These are phyloP conservation scores for Aphelocoma californica DNA, from an alignment of 2,797 vertebrate species.

Conservation along the genomic window DNA sequence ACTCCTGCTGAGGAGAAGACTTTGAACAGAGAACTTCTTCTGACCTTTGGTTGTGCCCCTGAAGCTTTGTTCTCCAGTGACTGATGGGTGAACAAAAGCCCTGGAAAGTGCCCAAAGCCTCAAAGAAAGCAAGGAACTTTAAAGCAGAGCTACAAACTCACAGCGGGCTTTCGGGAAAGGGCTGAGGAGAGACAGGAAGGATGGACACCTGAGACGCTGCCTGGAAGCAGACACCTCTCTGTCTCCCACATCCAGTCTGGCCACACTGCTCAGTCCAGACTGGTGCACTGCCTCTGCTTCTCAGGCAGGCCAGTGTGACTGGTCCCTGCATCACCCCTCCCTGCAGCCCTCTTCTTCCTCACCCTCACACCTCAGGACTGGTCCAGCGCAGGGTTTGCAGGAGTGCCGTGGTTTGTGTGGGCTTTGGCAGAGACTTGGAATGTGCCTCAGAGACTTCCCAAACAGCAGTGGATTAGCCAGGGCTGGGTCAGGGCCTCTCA, in stretches of 20 bases:
- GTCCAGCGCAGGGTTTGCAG: background rate
- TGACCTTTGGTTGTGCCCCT: background rate
- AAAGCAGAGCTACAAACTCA: background rate
- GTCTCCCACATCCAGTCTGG: background rate
- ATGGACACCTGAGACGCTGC: background rate
- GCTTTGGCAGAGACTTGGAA: background rate
- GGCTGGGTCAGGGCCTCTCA: background rate
- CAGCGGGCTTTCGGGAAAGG: rapidly evolving
- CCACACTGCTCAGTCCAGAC: rapidly evolving
- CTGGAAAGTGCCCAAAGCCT: background rate
- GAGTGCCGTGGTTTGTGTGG: rapidly evolving
- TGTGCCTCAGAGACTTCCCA: background rate
- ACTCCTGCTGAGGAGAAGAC: background rate
- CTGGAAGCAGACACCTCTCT: background rate
- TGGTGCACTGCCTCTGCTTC: background rate
- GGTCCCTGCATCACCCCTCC: background rate
- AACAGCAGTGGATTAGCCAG: background rate
- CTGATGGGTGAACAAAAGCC: background rate
- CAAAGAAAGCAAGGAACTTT: background rate
- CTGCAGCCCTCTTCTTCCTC: background rate
- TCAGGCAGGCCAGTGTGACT: background rate
- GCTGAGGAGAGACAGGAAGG: background rate
- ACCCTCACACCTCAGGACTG: background rate
- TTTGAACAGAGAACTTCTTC: background rate
- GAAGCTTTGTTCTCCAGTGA: background rate